A percentile compares a stretch with the other conserved stretches of the same genome.
Conservation (phyloP, 1,140 invertebrate species). For the Danaus melanippus region DNA sequence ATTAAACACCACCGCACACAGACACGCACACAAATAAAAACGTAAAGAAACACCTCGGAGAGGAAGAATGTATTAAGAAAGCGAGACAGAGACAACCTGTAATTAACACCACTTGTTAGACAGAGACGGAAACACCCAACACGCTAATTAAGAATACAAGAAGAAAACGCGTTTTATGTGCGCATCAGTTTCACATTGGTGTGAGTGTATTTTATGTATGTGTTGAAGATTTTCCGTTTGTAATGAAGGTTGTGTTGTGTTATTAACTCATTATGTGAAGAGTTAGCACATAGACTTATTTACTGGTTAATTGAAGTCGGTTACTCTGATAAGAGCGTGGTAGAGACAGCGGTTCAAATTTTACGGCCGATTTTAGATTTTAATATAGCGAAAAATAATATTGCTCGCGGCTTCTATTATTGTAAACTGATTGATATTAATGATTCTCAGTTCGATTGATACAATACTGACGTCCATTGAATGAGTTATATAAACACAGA, state of each 20-base stretch:
- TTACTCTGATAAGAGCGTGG: slow-evolving; percentile 53
- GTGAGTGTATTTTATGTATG: slow-evolving; percentile 44
- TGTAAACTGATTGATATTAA: too few species aligned
- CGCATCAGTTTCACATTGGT: slow-evolving; percentile 34
- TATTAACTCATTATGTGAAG: slow-evolving; percentile 71
- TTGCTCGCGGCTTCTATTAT: not conserved
- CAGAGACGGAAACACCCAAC: slow-evolving; percentile 43
- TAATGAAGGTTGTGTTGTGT: slow-evolving; percentile 48
- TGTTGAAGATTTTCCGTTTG: slow-evolving; percentile 54
- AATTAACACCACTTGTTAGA: slow-evolving; percentile 56
- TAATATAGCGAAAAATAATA: slow-evolving; percentile 9
- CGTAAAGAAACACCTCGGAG: slow-evolving; percentile 69
- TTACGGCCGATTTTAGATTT: slow-evolving; percentile 16
- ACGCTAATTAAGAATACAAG: slow-evolving; percentile 72
- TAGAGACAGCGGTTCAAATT: slow-evolving; percentile 39
- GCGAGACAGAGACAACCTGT: slow-evolving; percentile 56
- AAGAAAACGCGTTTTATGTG: slow-evolving; percentile 71
- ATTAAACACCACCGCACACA: slow-evolving; percentile 71
- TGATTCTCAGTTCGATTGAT: too few species aligned
- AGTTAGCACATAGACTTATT: slow-evolving; percentile 65
- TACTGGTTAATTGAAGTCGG: slow-evolving; percentile 68
- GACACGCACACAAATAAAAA: slow-evolving; percentile 72
- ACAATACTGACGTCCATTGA: too few species aligned
- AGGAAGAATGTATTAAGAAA: slow-evolving; percentile 73
- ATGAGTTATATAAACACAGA: too few species aligned